These are phyloP conservation scores for Festucalex cinctus DNA, from an alignment of 2,113 vertebrate genomes.

Conservation along the genomic window DNA sequence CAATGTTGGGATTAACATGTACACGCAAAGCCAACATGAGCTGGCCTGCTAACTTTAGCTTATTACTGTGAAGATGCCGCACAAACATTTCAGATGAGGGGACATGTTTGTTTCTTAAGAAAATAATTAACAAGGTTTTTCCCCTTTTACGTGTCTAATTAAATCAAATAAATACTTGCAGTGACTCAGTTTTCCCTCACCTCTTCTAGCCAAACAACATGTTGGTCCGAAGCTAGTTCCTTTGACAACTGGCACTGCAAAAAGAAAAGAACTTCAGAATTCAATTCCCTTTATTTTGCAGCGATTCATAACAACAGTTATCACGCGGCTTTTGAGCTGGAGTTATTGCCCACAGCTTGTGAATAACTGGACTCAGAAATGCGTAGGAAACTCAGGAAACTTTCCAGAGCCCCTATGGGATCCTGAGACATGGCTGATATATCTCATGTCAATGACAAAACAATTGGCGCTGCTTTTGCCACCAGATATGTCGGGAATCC, in stretches of 20 bases:
- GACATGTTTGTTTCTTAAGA: background rate
- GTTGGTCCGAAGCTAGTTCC: too few species aligned
- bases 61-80: background rate
- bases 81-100: background rate
- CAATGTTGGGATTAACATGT: background rate
- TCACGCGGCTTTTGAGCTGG: too few species aligned
- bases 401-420: too few species aligned
- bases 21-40: slow-evolving; percentile 1
- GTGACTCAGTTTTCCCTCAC: background rate
- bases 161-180: background rate
- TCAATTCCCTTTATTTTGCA: background rate
- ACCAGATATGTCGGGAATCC: too few species aligned
- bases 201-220: background rate
- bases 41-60: background rate
- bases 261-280: too few species aligned
- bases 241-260: background rate
- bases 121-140: background rate
- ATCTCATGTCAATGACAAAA: too few species aligned
- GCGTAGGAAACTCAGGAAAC: too few species aligned
- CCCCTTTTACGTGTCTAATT: background rate
- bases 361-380: too few species aligned
- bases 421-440: too few species aligned
- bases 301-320: too few species aligned
- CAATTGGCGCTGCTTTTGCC: too few species aligned
- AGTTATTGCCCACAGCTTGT: too few species aligned